These are phyloP conservation scores for Trachelus tabidus DNA, from an alignment of 2,888 invertebrate genomes.

Conservation along the genomic window DNA sequence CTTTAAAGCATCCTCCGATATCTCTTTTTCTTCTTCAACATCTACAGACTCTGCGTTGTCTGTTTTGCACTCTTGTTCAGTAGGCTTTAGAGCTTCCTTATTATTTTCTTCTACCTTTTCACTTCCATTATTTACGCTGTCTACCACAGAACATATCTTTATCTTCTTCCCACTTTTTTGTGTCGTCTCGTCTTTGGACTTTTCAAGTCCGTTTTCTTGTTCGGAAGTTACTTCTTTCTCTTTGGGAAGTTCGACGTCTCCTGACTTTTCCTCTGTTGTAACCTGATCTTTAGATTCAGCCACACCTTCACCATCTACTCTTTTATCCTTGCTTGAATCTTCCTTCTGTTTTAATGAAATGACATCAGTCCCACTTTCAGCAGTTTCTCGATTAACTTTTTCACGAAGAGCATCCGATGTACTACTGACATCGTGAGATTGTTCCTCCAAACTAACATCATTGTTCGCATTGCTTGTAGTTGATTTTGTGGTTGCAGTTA, in stretches of 20 bases:
- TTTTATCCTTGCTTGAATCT: neutral
- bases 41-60: neutral
- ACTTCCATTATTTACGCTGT: neutral
- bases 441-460: constrained; percentile 14
- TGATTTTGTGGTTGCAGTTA: neutral
- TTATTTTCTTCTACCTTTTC: neutral
- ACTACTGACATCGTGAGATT: constrained; percentile 20
- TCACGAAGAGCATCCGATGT: constrained; percentile 3
- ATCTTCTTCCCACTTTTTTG: neutral
- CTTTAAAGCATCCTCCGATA: neutral
- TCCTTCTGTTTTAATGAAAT: neutral
- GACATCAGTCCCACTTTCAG: neutral
- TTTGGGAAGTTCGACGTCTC: neutral
- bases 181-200: neutral
- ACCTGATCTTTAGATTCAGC: neutral
- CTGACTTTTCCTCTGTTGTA: neutral
- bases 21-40: neutral
- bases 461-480: neutral
- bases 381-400: constrained; percentile 6
- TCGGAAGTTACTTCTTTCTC: neutral
- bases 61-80: neutral
- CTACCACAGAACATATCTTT: neutral
- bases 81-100: neutral
- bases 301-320: neutral
- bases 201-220: neutral